Evolutionary conservation across 2,113 vertebrate genomes (phyloP).

Genomic region (Balaeniceps rex): DNA sequence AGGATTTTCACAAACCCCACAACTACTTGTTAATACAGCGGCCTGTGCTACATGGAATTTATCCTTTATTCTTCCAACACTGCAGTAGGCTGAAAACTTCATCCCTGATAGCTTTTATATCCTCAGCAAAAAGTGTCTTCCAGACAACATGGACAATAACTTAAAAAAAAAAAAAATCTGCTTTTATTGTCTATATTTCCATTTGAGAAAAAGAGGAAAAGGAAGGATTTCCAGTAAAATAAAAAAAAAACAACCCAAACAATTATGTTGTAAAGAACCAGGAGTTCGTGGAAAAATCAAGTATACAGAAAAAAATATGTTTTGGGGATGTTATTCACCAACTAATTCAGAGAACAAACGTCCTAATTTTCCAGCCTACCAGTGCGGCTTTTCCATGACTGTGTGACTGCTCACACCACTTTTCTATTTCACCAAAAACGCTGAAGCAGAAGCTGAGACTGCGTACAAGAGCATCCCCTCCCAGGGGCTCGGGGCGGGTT

Average conservation of each 20-base stretch:
- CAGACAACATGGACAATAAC: not conserved
- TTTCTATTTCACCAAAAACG: not conserved
- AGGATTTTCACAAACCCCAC: not conserved
- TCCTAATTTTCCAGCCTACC: not conserved
- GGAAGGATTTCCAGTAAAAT: not conserved
- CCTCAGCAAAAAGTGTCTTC: not conserved
- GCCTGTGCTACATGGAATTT: too few species aligned
- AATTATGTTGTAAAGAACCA: not conserved
- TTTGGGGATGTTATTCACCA: not conserved
- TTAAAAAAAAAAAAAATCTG: not conserved
- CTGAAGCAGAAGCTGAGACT: too few species aligned
- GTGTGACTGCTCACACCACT: too few species aligned
- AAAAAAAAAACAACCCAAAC: not conserved
- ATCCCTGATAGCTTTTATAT: not conserved
- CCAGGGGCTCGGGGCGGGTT: too few species aligned
- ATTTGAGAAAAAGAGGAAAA: not conserved
- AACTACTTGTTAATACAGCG: not conserved
- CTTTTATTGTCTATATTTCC: not conserved
- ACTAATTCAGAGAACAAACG: not conserved
- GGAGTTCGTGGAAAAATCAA: not conserved
- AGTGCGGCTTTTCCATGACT: rapidly evolving
- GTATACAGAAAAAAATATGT: not conserved
- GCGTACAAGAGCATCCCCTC: not conserved
- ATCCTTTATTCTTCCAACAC: not conserved
- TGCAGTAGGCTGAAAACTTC: not conserved